phyloP scores from a whole-genome alignment of 1,140 invertebrate genomes.

The Epicauta chinensis region DNA sequence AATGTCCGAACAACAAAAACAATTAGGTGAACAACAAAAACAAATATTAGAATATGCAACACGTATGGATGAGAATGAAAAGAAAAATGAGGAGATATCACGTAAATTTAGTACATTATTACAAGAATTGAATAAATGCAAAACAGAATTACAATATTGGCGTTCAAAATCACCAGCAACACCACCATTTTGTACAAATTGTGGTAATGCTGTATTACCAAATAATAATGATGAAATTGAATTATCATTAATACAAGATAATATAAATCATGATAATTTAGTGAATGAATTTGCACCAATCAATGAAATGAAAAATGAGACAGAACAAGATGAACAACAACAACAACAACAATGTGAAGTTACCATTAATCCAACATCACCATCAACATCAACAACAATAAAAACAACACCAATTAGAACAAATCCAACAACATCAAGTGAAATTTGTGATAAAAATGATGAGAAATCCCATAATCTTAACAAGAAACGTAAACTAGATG shows the following conservation, averaged over 20 bases:
- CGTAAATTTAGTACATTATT: conserved; percentile 81
- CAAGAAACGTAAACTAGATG: conserved; percentile 22
- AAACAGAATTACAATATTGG: conserved; percentile 85
- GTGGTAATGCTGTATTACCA: conserved; percentile 51
- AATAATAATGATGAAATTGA: conserved; percentile 52
- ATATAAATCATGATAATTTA: background rate
- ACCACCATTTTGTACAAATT: conserved; percentile 51
- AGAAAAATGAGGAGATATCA: conserved; percentile 82
- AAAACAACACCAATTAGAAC: background rate
- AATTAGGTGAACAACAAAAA: conserved; percentile 65
- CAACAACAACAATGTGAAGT: background rate
- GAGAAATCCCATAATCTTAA: conserved; percentile 36
- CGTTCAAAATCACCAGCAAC: conserved; percentile 75
- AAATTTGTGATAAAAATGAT: background rate
- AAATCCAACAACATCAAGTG: background rate
- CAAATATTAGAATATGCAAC: conserved; percentile 72
- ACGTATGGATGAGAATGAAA: conserved; percentile 78
- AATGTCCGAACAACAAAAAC: conserved; percentile 75
- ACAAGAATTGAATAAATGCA: conserved; percentile 85
- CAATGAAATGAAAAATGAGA: background rate
- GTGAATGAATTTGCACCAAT: background rate
- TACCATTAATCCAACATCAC: background rate
- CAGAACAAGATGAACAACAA: background rate
- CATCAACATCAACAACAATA: background rate
- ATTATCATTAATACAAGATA: conserved; percentile 53